These are phyloP conservation scores for Canis aureus DNA, from an alignment of 2,113 vertebrate genomes.

Conservation along the genomic window DNA sequence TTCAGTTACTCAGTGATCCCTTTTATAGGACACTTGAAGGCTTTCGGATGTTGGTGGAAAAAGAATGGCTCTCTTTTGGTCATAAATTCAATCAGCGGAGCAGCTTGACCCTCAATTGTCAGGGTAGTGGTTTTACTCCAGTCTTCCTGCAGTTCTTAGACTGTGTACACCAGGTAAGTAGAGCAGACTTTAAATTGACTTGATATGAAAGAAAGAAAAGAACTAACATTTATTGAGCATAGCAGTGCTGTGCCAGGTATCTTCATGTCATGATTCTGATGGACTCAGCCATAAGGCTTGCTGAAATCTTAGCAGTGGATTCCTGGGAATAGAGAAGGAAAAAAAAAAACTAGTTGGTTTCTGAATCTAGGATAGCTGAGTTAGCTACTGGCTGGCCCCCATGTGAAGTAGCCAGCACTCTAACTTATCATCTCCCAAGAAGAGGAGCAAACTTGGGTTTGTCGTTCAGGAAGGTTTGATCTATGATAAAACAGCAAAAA, in stretches of 20 bases:
- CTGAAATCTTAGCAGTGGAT: constrained; percentile 1
- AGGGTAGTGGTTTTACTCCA: constrained; percentile 96
- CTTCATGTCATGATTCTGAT: not conserved
- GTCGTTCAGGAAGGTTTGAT: not conserved
- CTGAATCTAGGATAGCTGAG: constrained; percentile 46
- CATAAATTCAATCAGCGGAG: constrained; percentile 98
- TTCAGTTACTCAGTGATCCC: constrained; percentile 96
- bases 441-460: not conserved
- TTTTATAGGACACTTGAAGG: constrained; percentile 98
- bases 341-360: not conserved
- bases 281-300: not conserved
- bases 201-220: not conserved
- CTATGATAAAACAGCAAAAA: not conserved
- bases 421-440: not conserved
- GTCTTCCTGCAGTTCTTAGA: constrained; percentile 98
- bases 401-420: not conserved
- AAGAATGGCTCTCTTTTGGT: constrained; percentile 99
- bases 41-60: constrained; percentile 97
- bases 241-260: not conserved
- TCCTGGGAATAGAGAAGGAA: not conserved
- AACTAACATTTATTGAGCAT: not conserved
- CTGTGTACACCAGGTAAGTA: constrained; percentile 97
- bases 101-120: constrained; percentile 93
- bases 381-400: constrained; percentile 1
- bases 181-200: not conserved